phyloP scores from a whole-genome alignment of 2,888 invertebrate species.

The Euclidia mi region DNA sequence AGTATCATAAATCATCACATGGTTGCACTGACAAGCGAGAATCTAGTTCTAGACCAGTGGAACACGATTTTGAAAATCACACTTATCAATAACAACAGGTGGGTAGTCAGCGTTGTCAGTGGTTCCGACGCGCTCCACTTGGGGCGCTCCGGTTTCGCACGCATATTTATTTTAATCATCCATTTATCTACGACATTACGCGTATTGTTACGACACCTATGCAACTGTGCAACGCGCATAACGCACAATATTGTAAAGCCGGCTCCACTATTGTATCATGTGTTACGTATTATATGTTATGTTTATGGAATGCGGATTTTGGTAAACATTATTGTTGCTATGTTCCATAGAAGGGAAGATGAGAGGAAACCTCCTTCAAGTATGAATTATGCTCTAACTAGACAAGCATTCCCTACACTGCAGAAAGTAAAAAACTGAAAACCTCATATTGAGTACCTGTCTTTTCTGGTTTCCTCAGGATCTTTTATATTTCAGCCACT shows the following conservation, averaged over 20 bases:
- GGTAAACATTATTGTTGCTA: not conserved
- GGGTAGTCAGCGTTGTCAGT: conserved; percentile 36
- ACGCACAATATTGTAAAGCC: conserved; percentile 49
- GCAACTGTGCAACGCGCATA: conserved; percentile 55
- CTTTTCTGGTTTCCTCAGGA: too few species aligned
- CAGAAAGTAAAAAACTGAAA: too few species aligned
- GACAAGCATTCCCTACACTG: too few species aligned
- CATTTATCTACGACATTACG: conserved; percentile 69
- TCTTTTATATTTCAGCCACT: too few species aligned
- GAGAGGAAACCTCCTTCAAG: too few species aligned
- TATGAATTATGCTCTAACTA: too few species aligned
- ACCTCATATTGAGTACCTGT: too few species aligned
- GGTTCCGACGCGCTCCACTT: conserved; percentile 63
- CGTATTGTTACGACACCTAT: conserved; percentile 62
- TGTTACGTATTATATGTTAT: not conserved
- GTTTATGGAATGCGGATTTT: not conserved
- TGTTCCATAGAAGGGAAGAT: too few species aligned
- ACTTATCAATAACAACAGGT: not conserved
- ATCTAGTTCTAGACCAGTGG: too few species aligned
- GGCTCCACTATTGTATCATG: conserved; percentile 15
- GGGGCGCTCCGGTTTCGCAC: conserved; percentile 58
- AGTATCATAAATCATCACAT: too few species aligned
- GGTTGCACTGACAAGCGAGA: too few species aligned
- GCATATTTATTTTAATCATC: conserved; percentile 62
- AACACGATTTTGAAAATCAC: too few species aligned